Conservation (phyloP, 1,140 invertebrate genomes). For the Cyclina sinensis region DNA sequence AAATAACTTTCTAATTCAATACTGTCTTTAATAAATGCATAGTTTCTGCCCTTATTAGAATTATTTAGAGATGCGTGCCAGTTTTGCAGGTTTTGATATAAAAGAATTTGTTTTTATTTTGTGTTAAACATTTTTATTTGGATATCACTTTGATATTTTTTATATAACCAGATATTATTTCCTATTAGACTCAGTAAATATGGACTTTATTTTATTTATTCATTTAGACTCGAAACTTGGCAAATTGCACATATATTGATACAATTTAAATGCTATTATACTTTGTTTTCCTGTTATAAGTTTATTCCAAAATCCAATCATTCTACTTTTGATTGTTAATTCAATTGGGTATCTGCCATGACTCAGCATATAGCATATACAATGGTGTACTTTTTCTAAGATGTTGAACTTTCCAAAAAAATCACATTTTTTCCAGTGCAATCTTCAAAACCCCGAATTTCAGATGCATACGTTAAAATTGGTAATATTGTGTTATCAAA, state of each 20-base stretch:
- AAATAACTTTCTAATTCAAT: constrained; percentile 8
- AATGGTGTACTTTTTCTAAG: background rate
- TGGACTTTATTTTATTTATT: background rate
- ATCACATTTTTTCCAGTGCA: background rate
- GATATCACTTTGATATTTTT: background rate
- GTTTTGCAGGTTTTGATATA: constrained; percentile 9
- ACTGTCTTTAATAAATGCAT: background rate
- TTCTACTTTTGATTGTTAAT: constrained; percentile 16
- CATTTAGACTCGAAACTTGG: background rate
- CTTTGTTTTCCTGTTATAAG: constrained; percentile 15
- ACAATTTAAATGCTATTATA: background rate
- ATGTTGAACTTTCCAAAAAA: constrained; percentile 21
- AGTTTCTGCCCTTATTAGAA: background rate
- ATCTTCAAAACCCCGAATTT: constrained; percentile 31
- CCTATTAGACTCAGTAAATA: background rate
- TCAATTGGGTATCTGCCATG: background rate
- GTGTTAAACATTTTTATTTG: background rate
- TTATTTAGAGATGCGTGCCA: background rate
- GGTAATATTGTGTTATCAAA: background rate
- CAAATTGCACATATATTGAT: background rate
- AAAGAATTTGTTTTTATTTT: background rate
- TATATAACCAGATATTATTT: background rate
- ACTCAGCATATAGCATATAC: constrained; percentile 25
- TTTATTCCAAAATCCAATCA: constrained; percentile 16
- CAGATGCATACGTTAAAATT: background rate